Evolutionary conservation across 1,140 invertebrate genomes (phyloP).

Genomic region (Harlomillsia oculata): DNA sequence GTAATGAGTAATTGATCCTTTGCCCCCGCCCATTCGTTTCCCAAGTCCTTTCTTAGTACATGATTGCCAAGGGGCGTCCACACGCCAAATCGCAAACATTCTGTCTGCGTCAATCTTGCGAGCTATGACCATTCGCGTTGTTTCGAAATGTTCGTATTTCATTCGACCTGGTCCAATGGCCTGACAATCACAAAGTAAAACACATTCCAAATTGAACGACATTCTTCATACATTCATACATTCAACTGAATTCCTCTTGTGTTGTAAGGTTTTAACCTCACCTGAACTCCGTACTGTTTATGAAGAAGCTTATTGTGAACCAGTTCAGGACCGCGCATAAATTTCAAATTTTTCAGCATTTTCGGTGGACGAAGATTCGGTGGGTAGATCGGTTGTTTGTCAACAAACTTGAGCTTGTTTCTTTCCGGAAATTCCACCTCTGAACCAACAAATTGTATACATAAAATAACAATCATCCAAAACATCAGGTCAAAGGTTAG

Average conservation of each 20-base stretch:
- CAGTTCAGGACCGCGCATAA: constrained; percentile 80
- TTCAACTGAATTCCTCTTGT: too few species aligned
- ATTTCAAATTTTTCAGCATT: constrained; percentile 66
- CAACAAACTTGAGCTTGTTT: constrained; percentile 54
- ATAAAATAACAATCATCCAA: too few species aligned
- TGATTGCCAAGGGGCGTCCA: constrained; percentile 91
- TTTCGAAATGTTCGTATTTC: constrained; percentile 71
- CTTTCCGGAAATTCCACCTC: constrained; percentile 64
- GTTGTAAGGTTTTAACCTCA: too few species aligned
- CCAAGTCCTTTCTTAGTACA: constrained; percentile 84
- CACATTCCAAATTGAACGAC: not conserved
- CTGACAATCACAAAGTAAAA: constrained; percentile 47
- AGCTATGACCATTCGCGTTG: constrained; percentile 66
- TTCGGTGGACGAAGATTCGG: constrained; percentile 58
- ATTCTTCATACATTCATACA: not conserved
- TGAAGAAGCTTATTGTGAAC: constrained; percentile 74
- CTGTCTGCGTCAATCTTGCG: constrained; percentile 62
- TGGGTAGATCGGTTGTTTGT: constrained; percentile 61
- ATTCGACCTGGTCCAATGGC: constrained; percentile 75
- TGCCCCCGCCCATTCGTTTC: constrained; percentile 88
- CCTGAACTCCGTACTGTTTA: constrained; percentile 83
- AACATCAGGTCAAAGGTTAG: too few species aligned
- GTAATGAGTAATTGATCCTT: constrained; percentile 91
- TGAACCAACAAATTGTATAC: constrained; percentile 39
- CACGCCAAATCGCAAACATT: constrained; percentile 91